phyloP scores from a whole-genome alignment of 2,888 invertebrate species.

The Biston stratarius region DNA sequence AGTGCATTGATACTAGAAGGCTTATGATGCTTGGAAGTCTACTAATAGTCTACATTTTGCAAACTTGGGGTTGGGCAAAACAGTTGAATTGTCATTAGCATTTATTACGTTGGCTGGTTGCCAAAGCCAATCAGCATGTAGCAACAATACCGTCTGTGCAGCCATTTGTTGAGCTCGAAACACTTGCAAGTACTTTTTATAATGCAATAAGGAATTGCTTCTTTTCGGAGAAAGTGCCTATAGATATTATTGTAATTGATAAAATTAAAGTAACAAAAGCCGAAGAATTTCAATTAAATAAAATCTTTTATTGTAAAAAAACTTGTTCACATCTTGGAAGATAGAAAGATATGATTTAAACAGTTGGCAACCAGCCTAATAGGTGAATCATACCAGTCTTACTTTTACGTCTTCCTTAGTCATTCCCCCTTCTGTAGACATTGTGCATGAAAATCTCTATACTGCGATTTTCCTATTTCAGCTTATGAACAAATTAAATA shows the following conservation, averaged over 20 bases:
- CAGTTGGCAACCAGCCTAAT: conserved; percentile 13
- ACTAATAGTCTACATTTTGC: background rate
- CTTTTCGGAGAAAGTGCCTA: background rate
- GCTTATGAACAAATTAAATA: conserved; percentile 24
- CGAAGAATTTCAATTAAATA: background rate
- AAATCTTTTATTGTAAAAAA: background rate
- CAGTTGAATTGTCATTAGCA: conserved; percentile 25
- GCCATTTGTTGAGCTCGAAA: conserved; percentile 3
- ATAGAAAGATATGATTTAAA: conserved; percentile 3
- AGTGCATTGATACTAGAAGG: background rate
- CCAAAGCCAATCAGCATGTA: conserved; percentile 11
- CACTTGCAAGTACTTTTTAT: background rate
- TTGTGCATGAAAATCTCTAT: conserved; percentile 1
- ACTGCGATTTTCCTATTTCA: background rate
- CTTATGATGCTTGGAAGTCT: background rate
- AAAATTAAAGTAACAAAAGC: background rate
- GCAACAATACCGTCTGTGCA: background rate
- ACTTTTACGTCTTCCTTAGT: conserved; percentile 12
- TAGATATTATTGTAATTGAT: background rate
- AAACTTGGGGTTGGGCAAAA: conserved; percentile 8
- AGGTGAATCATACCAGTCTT: conserved; percentile 10
- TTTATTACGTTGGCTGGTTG: conserved; percentile 17
- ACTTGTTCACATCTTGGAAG: background rate
- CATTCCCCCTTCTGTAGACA: conserved; percentile 7
- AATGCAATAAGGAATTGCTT: background rate